Evolutionary conservation across 2,113 vertebrate genomes (phyloP).

Genomic region (Cynopterus brachyotis): DNA sequence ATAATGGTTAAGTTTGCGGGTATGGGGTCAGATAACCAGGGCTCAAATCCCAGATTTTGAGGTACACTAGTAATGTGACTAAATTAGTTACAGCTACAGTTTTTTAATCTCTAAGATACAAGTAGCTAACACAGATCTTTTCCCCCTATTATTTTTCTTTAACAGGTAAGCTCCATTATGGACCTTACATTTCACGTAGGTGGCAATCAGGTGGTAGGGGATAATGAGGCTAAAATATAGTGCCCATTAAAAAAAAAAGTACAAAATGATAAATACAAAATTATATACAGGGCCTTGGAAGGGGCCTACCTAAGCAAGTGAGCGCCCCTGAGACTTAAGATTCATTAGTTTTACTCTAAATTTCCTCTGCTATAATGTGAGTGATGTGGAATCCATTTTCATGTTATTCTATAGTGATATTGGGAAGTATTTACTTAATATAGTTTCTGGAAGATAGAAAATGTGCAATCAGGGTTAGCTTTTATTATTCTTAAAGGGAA

Average conservation of each 20-base stretch:
- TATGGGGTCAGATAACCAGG: not conserved
- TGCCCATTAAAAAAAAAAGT: not conserved
- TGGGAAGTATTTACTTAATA: not conserved
- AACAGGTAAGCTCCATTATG: not conserved
- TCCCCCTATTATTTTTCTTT: not conserved
- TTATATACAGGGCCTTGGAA: not conserved
- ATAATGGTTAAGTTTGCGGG: not conserved
- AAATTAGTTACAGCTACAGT: not conserved
- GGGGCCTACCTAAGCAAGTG: not conserved
- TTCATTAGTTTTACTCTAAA: not conserved
- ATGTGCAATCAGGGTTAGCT: not conserved
- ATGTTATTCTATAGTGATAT: not conserved
- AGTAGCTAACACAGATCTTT: not conserved
- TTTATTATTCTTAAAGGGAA: not conserved
- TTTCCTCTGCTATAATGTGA: not conserved
- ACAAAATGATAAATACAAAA: not conserved
- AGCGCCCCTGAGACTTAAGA: not conserved
- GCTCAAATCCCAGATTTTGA: not conserved
- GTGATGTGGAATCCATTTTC: not conserved
- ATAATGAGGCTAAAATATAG: not conserved
- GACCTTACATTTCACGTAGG: not conserved
- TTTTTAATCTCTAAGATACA: not conserved
- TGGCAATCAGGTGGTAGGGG: not conserved
- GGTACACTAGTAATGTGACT: not conserved
- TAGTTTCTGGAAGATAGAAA: not conserved